Evolutionary conservation across 2,113 vertebrate genomes (phyloP).

Genomic region (Arvicanthis niloticus): DNA sequence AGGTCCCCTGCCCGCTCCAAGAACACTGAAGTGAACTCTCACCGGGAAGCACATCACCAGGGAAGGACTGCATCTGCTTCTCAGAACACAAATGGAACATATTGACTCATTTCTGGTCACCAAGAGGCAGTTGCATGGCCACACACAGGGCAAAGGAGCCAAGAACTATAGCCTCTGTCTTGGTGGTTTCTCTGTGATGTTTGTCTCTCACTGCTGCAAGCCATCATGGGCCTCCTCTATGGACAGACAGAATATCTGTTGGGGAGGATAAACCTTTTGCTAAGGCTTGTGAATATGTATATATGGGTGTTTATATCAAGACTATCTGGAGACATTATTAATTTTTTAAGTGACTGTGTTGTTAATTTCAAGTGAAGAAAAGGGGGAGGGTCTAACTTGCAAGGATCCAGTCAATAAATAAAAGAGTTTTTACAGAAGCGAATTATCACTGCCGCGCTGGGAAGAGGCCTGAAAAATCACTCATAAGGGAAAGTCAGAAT

Average conservation of each 20-base stretch:
- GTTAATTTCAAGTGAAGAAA: neutral
- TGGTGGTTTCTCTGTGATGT: neutral
- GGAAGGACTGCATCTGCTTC: neutral
- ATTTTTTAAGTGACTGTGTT: constrained; percentile 20
- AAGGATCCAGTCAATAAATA: neutral
- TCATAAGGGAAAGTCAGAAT: neutral
- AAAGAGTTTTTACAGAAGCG: neutral
- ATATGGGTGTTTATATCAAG: neutral
- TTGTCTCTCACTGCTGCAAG: neutral
- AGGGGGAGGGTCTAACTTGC: neutral
- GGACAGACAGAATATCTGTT: neutral
- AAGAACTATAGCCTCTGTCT: neutral
- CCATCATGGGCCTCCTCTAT: neutral
- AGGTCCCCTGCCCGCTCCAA: neutral
- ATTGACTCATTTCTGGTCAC: neutral
- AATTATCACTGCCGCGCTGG: neutral
- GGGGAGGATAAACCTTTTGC: neutral
- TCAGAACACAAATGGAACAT: neutral
- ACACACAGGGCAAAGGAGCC: neutral
- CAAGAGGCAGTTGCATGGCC: neutral
- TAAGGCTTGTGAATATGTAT: neutral
- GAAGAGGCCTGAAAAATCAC: neutral
- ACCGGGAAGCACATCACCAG: neutral
- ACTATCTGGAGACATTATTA: neutral
- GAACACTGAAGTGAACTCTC: neutral